These are phyloP conservation scores for Pteronura brasiliensis DNA, from an alignment of 2,113 vertebrate species.

Conservation along the genomic window DNA sequence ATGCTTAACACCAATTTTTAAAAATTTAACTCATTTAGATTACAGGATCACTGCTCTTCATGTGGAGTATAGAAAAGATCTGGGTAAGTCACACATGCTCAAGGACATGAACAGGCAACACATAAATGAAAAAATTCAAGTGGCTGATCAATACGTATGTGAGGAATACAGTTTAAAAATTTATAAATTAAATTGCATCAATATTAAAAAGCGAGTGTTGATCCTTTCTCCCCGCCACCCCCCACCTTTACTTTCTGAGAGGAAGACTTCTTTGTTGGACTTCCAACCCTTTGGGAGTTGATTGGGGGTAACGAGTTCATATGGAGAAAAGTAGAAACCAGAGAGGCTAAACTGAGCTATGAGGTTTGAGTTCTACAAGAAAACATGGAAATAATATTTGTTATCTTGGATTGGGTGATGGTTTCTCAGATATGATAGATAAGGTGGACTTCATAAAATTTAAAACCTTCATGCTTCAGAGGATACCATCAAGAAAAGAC, in stretches of 20 bases:
- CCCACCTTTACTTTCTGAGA: neutral
- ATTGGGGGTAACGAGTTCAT: neutral
- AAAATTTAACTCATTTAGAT: slow-evolving; percentile 30
- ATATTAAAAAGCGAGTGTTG: slow-evolving; percentile 39
- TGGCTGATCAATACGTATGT: neutral
- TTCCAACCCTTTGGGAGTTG: neutral
- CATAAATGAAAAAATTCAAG: slow-evolving; percentile 21
- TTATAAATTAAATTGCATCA: slow-evolving; percentile 23
- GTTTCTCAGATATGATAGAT: neutral
- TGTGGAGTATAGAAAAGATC: neutral
- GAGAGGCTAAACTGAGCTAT: neutral
- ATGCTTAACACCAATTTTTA: neutral
- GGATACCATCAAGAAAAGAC: neutral
- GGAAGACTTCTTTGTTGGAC: neutral
- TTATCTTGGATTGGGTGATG: neutral
- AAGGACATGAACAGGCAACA: neutral
- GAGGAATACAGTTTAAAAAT: neutral
- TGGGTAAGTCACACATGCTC: neutral
- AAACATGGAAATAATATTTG: neutral
- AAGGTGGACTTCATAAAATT: neutral
- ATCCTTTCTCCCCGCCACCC: neutral
- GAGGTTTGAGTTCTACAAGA: slow-evolving; percentile 15
- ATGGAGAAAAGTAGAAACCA: neutral
- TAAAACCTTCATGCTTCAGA: neutral
- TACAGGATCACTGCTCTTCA: neutral